Evolutionary conservation across 2,797 vertebrate species (phyloP).

Genomic region (Mormyrops attenuatus): DNA sequence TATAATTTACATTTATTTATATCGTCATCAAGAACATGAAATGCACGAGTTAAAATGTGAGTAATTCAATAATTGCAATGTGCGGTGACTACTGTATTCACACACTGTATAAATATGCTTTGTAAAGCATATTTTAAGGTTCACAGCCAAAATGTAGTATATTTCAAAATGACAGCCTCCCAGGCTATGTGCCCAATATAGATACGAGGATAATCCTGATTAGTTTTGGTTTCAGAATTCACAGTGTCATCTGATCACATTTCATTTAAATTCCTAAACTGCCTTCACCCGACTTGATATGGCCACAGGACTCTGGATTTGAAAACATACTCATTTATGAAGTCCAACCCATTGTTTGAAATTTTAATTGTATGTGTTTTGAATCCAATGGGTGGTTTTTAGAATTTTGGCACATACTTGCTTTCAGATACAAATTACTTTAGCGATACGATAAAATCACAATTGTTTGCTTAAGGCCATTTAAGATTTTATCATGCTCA

Average conservation of each 20-base stretch:
- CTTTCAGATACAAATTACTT: neutral
- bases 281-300: neutral
- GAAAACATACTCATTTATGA: neutral
- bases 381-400: neutral
- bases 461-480: neutral
- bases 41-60: neutral
- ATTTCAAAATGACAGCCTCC: neutral
- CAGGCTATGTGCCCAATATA: neutral
- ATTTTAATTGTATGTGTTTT: neutral
- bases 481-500: neutral
- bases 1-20: neutral
- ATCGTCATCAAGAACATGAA: neutral
- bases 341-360: neutral
- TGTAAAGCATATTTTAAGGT: neutral
- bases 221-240: conserved; percentile 1
- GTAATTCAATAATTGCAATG: neutral
- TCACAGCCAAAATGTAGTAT: neutral
- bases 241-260: neutral
- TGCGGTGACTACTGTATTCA: neutral
- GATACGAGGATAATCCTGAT: neutral
- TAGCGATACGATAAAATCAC: neutral
- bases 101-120: neutral
- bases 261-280: neutral
- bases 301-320: neutral
- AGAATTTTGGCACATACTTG: neutral